A percentile compares a stretch with the other conserved stretches of the same genome.
Conservation (phyloP, 92 coral and sea anemone genomes). For the Zoanthus gigantus region DNA sequence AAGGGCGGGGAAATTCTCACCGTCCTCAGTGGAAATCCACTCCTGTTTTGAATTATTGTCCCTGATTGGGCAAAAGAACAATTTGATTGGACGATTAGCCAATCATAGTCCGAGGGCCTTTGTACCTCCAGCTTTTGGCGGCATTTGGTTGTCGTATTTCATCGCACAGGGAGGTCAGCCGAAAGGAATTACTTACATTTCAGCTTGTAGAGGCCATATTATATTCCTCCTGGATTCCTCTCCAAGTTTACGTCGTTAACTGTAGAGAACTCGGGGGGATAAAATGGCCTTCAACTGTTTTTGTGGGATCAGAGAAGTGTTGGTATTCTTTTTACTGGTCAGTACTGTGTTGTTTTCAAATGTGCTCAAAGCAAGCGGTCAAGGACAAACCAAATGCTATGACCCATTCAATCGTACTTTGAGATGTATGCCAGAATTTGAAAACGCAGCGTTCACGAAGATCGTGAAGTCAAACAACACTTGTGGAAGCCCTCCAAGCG, state of each 20-base stretch:
- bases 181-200: slow-evolving; percentile 67
- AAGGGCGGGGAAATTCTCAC: slow-evolving; percentile 66
- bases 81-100: slow-evolving; percentile 44
- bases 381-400: slow-evolving; percentile 68
- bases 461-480: slow-evolving; percentile 88
- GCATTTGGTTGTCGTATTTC: slow-evolving; percentile 57
- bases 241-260: slow-evolving; percentile 13
- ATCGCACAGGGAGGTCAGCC: slow-evolving; percentile 56
- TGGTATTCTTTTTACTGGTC: neutral
- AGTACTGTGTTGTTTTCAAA: neutral
- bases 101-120: slow-evolving; percentile 54
- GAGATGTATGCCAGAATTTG: slow-evolving; percentile 96
- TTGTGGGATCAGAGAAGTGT: slow-evolving; percentile 4
- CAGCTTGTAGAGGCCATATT: slow-evolving; percentile 30
- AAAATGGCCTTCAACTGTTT: slow-evolving; percentile 30
- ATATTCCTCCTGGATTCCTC: slow-evolving; percentile 37
- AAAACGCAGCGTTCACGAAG: slow-evolving; percentile 89
- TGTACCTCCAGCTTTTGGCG: slow-evolving; percentile 29
- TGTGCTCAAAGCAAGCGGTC: slow-evolving; percentile 39
- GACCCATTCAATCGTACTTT: slow-evolving; percentile 59
- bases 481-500: slow-evolving; percentile 88
- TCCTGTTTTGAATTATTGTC: slow-evolving; percentile 59
- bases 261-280: slow-evolving; percentile 30
- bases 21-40: slow-evolving; percentile 89
- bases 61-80: slow-evolving; percentile 67